phyloP scores from a whole-genome alignment of 2,888 invertebrate genomes.

The Alviniconcha strummeri region DNA sequence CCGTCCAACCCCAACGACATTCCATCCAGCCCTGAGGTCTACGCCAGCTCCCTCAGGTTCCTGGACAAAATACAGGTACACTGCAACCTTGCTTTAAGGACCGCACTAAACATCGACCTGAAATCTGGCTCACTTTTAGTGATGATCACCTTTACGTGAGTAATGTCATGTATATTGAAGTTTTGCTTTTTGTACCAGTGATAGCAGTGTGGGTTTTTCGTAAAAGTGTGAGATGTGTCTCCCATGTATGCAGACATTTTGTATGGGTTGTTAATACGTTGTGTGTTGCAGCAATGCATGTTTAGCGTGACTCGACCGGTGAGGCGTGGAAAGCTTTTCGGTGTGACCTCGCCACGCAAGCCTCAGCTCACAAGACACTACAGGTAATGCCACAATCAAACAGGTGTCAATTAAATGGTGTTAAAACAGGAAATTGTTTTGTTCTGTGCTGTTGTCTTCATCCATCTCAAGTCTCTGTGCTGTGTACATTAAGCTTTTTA shows the following conservation, averaged over 20 bases:
- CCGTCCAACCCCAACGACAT: conserved; percentile 69
- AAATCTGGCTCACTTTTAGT: neutral
- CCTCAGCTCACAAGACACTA: conserved; percentile 92
- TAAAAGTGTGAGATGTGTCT: neutral
- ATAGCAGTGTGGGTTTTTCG: neutral
- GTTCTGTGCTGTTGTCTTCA: neutral
- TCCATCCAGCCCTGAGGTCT: conserved; percentile 80
- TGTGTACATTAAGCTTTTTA: neutral
- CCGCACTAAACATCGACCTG: neutral
- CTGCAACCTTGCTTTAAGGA: conserved; percentile 76
- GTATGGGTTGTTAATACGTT: neutral
- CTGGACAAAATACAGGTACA: conserved; percentile 90
- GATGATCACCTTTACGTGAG: too few relatives aligned
- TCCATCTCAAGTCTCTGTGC: neutral
- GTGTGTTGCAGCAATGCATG: conserved; percentile 76
- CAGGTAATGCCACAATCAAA: conserved; percentile 58
- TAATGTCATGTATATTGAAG: neutral
- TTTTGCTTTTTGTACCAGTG: neutral
- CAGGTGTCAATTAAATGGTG: too few relatives aligned
- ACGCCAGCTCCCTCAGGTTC: conserved; percentile 95
- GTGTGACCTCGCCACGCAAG: conserved; percentile 88
- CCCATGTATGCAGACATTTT: too few relatives aligned
- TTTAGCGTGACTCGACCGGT: conserved; percentile 95
- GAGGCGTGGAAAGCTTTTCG: conserved; percentile 90
- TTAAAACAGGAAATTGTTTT: too few relatives aligned